phyloP scores from a whole-genome alignment of 2,797 vertebrate genomes.

The Chloroceryle amazona region DNA sequence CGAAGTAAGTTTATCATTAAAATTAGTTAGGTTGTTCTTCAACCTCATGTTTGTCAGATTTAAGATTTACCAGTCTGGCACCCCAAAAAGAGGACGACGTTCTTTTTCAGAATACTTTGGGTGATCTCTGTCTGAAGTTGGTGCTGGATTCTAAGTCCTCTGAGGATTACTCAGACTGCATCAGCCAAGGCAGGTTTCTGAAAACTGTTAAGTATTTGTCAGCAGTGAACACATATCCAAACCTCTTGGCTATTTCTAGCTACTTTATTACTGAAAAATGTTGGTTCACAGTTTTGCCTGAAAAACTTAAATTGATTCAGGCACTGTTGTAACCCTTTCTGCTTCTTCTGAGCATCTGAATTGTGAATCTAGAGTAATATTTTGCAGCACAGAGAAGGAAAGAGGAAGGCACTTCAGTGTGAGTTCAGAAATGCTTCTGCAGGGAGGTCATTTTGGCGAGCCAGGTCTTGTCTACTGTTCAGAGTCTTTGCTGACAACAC shows the following conservation, averaged over 20 bases:
- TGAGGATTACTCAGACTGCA: not conserved
- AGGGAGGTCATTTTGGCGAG: not conserved
- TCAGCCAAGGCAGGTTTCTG: not conserved
- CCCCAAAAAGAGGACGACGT: not conserved
- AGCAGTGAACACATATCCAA: not conserved
- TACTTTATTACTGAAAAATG: constrained; percentile 33
- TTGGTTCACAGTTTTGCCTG: constrained; percentile 14
- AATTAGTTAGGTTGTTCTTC: not conserved
- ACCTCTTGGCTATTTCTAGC: not conserved
- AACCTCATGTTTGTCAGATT: not conserved
- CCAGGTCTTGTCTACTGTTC: not conserved
- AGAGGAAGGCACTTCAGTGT: not conserved
- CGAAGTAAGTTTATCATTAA: not conserved
- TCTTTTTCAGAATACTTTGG: not conserved
- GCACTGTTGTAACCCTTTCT: not conserved
- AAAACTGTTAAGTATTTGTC: constrained; percentile 34
- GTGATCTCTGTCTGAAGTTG: not conserved
- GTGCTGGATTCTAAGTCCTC: not conserved
- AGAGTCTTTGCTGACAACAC: not conserved
- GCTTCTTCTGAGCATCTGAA: not conserved
- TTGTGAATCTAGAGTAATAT: not conserved
- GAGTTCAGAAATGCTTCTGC: constrained; percentile 14
- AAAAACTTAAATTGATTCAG: constrained; percentile 2
- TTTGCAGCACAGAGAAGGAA: not conserved
- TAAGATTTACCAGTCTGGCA: not conserved